Conservation (phyloP, 2,797 vertebrate species). For the Rhinichthys osculus region DNA sequence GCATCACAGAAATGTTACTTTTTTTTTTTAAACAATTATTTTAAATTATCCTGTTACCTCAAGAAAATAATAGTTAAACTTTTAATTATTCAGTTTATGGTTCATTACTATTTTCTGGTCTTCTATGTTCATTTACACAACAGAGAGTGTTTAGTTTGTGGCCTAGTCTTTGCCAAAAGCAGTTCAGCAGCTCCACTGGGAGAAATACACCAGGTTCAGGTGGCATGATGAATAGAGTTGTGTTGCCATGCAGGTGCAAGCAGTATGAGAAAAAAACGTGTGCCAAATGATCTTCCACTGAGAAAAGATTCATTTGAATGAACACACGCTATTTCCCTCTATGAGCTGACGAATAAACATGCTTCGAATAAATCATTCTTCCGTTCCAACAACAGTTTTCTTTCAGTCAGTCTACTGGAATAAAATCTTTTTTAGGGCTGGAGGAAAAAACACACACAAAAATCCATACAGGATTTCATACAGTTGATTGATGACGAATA, state of each 20-base stretch:
- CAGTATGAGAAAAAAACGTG: no score
- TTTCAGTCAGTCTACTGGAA: background rate
- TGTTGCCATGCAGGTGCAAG: background rate
- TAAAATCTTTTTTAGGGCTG: background rate
- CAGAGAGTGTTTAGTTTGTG: background rate
- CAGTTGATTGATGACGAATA: background rate
- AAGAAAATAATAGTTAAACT: background rate
- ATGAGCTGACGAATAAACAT: background rate
- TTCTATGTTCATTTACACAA: background rate
- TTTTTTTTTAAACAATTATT: background rate
- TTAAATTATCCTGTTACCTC: background rate
- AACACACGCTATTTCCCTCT: background rate
- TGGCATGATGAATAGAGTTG: slow-evolving; percentile 3
- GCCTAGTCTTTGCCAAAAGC: background rate
- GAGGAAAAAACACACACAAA: background rate
- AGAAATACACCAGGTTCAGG: background rate
- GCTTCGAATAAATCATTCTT: background rate
- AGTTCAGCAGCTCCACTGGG: background rate
- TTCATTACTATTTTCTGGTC: background rate
- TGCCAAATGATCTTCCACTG: background rate
- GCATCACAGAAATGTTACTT: background rate
- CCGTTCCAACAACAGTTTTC: background rate
- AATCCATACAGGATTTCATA: background rate
- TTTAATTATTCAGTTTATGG: background rate
- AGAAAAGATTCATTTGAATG: background rate